phyloP scores from a whole-genome alignment of 1,140 invertebrate genomes.

The Calephelis virginiensis region DNA sequence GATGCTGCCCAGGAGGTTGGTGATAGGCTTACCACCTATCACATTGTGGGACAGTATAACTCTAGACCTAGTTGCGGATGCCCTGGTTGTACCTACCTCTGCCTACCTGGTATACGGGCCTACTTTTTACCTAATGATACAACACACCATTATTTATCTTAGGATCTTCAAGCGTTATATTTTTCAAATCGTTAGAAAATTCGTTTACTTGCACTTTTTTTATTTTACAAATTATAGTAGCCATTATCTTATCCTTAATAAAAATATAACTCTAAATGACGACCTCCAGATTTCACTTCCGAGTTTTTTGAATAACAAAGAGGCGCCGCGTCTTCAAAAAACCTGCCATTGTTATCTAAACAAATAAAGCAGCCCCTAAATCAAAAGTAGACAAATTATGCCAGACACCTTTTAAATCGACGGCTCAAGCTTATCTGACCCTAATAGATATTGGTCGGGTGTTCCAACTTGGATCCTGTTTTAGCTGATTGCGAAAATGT shows the following conservation, averaged over 20 bases:
- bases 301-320: not conserved
- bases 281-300: constrained; percentile 45
- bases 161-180: too few species aligned
- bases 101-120: too few species aligned
- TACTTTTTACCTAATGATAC: too few species aligned
- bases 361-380: constrained; percentile 5
- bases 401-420: not conserved
- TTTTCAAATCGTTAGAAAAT: too few species aligned
- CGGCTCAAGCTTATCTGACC: not conserved
- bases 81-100: too few species aligned
- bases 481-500: not conserved
- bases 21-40: too few species aligned
- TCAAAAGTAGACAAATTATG: constrained; percentile 8
- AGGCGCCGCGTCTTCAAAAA: not conserved
- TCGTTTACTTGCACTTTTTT: too few species aligned
- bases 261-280: constrained; percentile 41
- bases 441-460: not conserved
- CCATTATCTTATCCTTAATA: not conserved
- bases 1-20: too few species aligned
- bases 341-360: not conserved
- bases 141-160: too few species aligned
- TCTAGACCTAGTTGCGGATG: too few species aligned
- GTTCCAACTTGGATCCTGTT: not conserved
- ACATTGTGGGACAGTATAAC: too few species aligned
- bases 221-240: too few species aligned